Conservation (phyloP, 1,140 invertebrate species). For the Drosophila pallidifrons region DNA sequence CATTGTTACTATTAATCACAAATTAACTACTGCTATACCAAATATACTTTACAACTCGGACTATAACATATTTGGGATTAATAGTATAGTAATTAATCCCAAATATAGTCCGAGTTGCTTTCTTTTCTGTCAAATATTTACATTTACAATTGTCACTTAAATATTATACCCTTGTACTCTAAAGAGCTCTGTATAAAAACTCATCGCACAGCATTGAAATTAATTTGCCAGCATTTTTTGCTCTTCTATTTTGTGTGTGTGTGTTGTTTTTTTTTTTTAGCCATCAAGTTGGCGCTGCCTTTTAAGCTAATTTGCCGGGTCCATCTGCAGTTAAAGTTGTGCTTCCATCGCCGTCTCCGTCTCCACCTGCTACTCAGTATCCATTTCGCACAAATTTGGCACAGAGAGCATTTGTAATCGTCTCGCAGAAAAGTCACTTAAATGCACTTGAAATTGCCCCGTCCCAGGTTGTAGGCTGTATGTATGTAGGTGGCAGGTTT, state of each 20-base stretch:
- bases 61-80: too few relatives aligned
- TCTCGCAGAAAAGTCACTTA: conserved; percentile 44
- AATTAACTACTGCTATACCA: too few relatives aligned
- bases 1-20: too few relatives aligned
- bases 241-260: background rate
- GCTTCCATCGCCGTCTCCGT: background rate
- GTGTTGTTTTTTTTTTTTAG: conserved; percentile 3
- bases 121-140: too few relatives aligned
- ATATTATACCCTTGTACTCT: too few relatives aligned
- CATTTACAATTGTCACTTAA: too few relatives aligned
- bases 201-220: conserved; percentile 55
- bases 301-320: conserved; percentile 70
- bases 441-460: conserved; percentile 17
- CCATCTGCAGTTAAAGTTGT: conserved; percentile 31
- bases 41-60: too few relatives aligned
- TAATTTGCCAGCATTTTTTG: conserved; percentile 60
- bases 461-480: too few relatives aligned
- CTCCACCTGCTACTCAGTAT: background rate
- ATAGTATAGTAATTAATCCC: too few relatives aligned
- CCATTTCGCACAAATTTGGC: conserved; percentile 13
- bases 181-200: background rate
- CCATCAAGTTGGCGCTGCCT: conserved; percentile 24
- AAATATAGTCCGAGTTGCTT: too few relatives aligned
- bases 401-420: conserved; percentile 65
- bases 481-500: too few relatives aligned